Percentiles rank a stretch among this genome's conserved stretches.
phyloP scores from a whole-genome alignment of 1,140 invertebrate species.

The Onthophagus taurus region DNA sequence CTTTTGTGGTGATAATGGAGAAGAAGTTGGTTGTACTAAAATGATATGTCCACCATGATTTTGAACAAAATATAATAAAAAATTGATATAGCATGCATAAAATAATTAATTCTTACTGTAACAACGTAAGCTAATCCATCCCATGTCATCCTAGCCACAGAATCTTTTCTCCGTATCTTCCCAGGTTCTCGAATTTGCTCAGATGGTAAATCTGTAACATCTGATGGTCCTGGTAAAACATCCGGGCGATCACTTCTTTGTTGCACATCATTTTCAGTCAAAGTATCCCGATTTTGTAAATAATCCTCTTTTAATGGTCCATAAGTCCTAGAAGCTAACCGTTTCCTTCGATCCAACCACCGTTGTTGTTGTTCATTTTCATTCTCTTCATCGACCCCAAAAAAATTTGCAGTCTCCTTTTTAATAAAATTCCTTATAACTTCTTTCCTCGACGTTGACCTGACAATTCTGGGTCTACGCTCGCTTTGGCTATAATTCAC shows the following conservation, averaged over 20 bases:
- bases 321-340: constrained; percentile 55
- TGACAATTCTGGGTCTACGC: constrained; percentile 31
- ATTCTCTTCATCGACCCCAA: constrained; percentile 64
- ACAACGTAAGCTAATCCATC: constrained; percentile 51
- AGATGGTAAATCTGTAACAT: constrained; percentile 36
- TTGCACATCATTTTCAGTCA: constrained; percentile 1
- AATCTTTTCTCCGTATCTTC: constrained; percentile 49
- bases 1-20: no score
- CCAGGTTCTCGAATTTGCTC: constrained; percentile 51
- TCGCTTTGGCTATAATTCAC: constrained; percentile 33
- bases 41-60: no score
- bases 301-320: constrained; percentile 36
- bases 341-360: constrained; percentile 64
- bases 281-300: constrained; percentile 8
- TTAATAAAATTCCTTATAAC: constrained; percentile 54
- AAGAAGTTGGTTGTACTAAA: no score
- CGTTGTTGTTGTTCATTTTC: constrained; percentile 57
- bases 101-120: no score
- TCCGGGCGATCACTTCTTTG: constrained; percentile 25
- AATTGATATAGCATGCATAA: no score
- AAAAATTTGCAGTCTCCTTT: constrained; percentile 66
- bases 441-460: constrained; percentile 38
- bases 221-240: constrained; percentile 30
- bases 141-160: constrained; percentile 49
- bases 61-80: no score